phyloP scores from a whole-genome alignment of 1,140 invertebrate genomes.

The Drosophila takahashii region DNA sequence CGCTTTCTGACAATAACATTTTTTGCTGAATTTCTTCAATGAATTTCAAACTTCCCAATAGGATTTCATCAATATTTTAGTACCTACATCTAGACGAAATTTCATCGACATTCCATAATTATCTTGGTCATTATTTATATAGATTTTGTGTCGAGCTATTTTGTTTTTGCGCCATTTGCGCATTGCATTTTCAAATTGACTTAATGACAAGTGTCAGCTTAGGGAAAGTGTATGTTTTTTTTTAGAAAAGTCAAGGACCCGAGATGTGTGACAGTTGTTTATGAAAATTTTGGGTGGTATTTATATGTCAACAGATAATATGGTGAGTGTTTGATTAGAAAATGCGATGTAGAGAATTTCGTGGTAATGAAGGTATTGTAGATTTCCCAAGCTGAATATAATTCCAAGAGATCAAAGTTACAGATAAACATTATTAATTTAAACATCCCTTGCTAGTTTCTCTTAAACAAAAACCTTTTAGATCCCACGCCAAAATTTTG shows the following conservation, averaged over 20 bases:
- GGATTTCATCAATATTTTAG: conserved; percentile 27
- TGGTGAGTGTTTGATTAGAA: not conserved
- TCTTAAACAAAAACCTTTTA: not conserved
- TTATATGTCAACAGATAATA: conserved; percentile 13
- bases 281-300: conserved; percentile 32
- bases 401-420: not conserved
- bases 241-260: conserved; percentile 48
- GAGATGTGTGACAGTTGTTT: conserved; percentile 51
- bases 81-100: conserved; percentile 18
- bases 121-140: conserved; percentile 55
- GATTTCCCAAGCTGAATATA: not conserved
- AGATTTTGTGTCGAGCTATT: conserved; percentile 19
- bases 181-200: conserved; percentile 66
- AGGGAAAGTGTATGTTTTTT: conserved; percentile 29
- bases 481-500: not conserved
- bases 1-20: not conserved
- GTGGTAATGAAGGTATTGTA: not conserved
- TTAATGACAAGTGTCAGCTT: conserved; percentile 78
- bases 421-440: not conserved
- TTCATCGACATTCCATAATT: conserved; percentile 39
- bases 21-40: not conserved
- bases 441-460: not conserved
- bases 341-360: not conserved
- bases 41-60: conserved; percentile 5
- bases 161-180: conserved; percentile 50